phyloP scores from a whole-genome alignment of 1,140 invertebrate species.

The Drosophila trapezifrons region DNA sequence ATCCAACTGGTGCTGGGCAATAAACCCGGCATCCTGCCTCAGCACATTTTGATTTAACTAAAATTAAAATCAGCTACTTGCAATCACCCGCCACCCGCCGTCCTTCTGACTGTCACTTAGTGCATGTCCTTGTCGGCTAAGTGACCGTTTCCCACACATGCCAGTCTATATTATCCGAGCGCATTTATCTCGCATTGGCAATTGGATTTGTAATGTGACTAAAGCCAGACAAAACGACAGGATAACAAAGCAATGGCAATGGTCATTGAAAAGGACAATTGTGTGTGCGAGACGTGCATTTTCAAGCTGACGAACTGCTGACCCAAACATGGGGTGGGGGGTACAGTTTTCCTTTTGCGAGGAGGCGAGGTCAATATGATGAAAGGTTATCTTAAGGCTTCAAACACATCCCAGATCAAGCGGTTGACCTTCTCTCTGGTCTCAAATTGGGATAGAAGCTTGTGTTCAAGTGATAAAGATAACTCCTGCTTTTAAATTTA shows the following conservation, averaged over 20 bases:
- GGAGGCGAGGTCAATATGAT: conserved; percentile 6
- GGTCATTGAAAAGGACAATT: conserved; percentile 58
- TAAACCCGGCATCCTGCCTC: conserved; percentile 31
- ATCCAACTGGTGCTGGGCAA: conserved; percentile 1
- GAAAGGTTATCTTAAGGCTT: conserved; percentile 26
- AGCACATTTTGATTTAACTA: conserved; percentile 66
- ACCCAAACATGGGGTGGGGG: conserved; percentile 10
- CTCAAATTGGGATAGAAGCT: not conserved
- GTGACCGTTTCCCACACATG: conserved; percentile 53
- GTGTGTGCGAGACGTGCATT: conserved; percentile 44
- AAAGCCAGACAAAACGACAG: conserved; percentile 47
- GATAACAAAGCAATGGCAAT: conserved; percentile 54
- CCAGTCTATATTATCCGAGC: conserved; percentile 53
- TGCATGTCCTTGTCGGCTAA: conserved; percentile 39
- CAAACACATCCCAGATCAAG: conserved; percentile 6
- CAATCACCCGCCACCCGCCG: not conserved
- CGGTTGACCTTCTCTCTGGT: conserved; percentile 1
- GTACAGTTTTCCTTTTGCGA: not conserved
- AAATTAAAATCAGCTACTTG: conserved; percentile 63
- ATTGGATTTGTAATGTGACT: conserved; percentile 61
- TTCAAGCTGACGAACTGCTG: conserved; percentile 41
- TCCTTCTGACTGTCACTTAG: conserved; percentile 26
- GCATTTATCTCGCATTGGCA: conserved; percentile 73
- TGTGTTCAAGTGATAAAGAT: no score
- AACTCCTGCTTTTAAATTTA: no score